phyloP scores from a whole-genome alignment of 2,797 vertebrate species.

The Argya squamiceps region DNA sequence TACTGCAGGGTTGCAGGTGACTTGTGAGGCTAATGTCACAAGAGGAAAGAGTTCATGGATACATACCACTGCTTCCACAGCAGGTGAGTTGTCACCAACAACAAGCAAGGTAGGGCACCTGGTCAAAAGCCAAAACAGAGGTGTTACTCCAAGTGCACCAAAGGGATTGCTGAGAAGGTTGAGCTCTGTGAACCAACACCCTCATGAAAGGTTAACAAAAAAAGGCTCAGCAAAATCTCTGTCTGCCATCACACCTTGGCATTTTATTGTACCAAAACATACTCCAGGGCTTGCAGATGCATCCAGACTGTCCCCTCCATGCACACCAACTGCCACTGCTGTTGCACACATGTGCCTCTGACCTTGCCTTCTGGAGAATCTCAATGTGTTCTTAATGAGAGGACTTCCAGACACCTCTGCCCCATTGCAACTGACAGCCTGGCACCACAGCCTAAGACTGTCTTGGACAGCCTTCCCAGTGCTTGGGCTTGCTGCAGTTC shows the following conservation, averaged over 20 bases:
- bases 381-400: neutral
- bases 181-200: neutral
- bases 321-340: neutral
- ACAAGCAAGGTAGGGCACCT: slow-evolving; percentile 91
- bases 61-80: slow-evolving; percentile 93
- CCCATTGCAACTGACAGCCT: neutral
- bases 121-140: slow-evolving; percentile 3
- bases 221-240: neutral
- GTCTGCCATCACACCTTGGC: neutral
- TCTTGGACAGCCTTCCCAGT: neutral
- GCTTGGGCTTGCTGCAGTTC: neutral
- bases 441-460: neutral
- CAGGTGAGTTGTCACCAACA: slow-evolving; percentile 92
- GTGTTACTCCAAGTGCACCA: neutral
- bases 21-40: neutral
- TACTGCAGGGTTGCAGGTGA: neutral
- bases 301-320: neutral
- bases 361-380: neutral
- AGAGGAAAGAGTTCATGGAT: neutral
- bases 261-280: neutral
- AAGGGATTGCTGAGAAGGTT: neutral
- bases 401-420: neutral
- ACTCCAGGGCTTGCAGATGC: neutral
- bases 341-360: neutral
- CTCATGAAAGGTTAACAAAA: neutral